A percentile compares a stretch with the other conserved stretches of the same genome.
phyloP scores from a whole-genome alignment of 2,113 vertebrate genomes.

The Dipodomys stephensi region DNA sequence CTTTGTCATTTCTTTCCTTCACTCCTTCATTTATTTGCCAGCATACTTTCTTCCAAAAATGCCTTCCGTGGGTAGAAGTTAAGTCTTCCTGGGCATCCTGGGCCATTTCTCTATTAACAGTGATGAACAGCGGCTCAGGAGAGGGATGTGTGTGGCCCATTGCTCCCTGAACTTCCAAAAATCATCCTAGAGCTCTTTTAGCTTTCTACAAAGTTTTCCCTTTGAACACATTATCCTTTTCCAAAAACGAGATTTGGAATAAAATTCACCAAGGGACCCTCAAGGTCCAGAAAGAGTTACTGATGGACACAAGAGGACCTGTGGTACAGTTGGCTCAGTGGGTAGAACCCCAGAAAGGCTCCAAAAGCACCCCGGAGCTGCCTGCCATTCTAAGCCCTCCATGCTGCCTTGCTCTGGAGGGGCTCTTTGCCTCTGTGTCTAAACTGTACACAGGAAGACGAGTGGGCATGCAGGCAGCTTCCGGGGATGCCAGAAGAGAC shows the following conservation, averaged over 20 bases:
- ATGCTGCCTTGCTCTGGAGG: neutral
- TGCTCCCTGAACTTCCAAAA: neutral
- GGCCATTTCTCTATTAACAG: neutral
- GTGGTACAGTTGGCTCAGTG: neutral
- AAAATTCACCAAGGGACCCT: neutral
- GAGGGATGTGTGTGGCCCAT: neutral
- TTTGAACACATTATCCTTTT: conserved; percentile 24
- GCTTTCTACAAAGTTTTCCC: neutral
- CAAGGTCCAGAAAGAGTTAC: too few species aligned
- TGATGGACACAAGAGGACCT: rapidly evolving
- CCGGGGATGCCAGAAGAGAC: neutral
- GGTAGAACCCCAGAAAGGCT: neutral
- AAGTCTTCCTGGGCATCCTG: neutral
- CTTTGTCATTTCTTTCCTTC: conserved; percentile 3
- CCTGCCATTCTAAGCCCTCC: neutral
- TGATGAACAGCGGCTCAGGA: neutral
- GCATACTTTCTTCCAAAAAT: neutral
- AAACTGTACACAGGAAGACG: rapidly evolving
- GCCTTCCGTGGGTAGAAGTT: neutral
- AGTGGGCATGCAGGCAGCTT: neutral
- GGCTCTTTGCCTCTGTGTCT: neutral
- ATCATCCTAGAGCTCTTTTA: neutral
- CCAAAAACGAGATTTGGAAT: neutral
- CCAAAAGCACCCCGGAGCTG: neutral
- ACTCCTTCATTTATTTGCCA: neutral